Conservation (phyloP, 2,113 vertebrate genomes). For the Uria aalge region DNA sequence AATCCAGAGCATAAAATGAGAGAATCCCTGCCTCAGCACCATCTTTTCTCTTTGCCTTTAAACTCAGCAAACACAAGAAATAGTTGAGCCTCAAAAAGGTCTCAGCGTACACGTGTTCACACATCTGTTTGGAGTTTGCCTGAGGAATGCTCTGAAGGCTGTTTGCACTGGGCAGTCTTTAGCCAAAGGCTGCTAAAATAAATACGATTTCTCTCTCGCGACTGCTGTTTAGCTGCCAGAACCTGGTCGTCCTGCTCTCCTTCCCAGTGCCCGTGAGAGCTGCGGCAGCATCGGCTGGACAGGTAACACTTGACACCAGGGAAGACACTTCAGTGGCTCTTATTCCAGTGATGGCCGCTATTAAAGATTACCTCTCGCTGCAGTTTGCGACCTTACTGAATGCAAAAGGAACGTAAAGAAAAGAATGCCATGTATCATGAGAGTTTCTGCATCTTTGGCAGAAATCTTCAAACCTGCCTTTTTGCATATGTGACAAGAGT, state of each 20-base stretch:
- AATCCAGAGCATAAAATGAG: neutral
- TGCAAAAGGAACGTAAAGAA: neutral
- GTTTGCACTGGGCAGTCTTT: neutral
- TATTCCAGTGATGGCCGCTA: rapidly evolving
- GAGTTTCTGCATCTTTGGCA: neutral
- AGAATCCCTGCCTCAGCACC: neutral
- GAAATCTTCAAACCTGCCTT: neutral
- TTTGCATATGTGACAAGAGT: neutral
- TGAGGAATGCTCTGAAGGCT: neutral
- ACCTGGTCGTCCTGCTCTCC: neutral
- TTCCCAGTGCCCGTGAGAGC: rapidly evolving
- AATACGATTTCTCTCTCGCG: rapidly evolving
- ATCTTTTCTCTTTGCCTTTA: neutral
- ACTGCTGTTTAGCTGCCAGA: neutral
- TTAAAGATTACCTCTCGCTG: neutral
- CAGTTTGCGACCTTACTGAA: neutral
- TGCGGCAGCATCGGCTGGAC: neutral
- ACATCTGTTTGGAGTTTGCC: neutral
- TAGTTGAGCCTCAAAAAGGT: neutral
- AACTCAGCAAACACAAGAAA: neutral
- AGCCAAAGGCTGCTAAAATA: neutral
- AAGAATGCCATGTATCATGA: neutral
- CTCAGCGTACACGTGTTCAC: rapidly evolving
- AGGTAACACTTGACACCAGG: neutral
- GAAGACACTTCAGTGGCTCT: neutral